These are phyloP conservation scores for Myiozetetes cayanensis DNA, from an alignment of 2,113 vertebrate species.

Conservation along the genomic window DNA sequence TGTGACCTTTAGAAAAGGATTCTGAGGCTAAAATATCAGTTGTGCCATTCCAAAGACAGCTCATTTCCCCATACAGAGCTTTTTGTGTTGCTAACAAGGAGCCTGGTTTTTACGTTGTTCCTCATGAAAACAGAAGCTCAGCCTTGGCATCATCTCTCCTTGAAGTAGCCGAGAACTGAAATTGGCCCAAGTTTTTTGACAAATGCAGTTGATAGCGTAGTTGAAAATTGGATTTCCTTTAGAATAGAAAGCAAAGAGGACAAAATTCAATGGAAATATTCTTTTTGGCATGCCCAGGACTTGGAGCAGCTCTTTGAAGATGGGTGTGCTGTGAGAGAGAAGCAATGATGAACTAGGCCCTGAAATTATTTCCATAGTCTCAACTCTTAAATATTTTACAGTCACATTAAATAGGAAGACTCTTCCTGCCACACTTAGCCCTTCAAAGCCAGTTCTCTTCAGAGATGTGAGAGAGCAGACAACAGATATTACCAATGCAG, in stretches of 20 bases:
- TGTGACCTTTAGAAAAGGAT: constrained; percentile 38
- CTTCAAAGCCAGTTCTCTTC: background rate
- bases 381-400: constrained; percentile 26
- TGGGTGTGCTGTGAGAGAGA: background rate
- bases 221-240: constrained; percentile 35
- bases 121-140: constrained; percentile 4
- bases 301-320: constrained; percentile 6
- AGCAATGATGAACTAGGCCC: background rate
- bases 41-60: constrained; percentile 12
- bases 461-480: background rate
- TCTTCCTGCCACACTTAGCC: background rate
- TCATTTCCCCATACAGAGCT: constrained; percentile 15
- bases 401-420: background rate
- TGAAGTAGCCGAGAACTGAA: constrained; percentile 4
- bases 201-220: background rate
- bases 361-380: background rate
- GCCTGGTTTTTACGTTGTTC: constrained; percentile 1
- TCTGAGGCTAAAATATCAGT: constrained; percentile 35
- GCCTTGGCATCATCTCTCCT: background rate
- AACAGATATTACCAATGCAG: background rate
- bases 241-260: background rate
- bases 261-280: constrained; percentile 37
- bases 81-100: constrained; percentile 33
- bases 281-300: background rate
- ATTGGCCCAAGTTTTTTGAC: constrained; percentile 6